Evolutionary conservation across 2,113 vertebrate genomes (phyloP), one percentile per base, ranked within the genome.

Genomic region (Phocoena sinus): DNA sequence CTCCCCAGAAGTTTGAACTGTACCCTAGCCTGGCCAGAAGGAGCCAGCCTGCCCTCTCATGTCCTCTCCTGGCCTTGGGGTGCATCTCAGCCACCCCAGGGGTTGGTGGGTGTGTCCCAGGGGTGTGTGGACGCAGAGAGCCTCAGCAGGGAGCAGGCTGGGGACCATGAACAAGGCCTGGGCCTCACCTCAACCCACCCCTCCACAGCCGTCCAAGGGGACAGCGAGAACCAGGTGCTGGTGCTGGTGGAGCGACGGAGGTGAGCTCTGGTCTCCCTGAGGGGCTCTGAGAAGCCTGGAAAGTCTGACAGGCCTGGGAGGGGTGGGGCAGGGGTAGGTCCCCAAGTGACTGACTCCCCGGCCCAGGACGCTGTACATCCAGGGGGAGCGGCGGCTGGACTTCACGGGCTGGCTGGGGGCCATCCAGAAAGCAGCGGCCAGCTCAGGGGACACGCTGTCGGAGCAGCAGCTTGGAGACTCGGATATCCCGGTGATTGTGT

Each of bases 201-300:
- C 31, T 97, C 93, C 91, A 82, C 98, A 99, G 99, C 99, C 11
- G 98, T 99, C 79, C 99, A 99, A 67, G 99, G 99, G 56, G 99
- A 99, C 85, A 99, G 98, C 1, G 99, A 99, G 41, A 99, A 99
- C 80, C 99, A 99, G 84, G 99, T 99, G 91, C 98, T 99, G 97
- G 99, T 99, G 98, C 98, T 99, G 97, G 99, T 99, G 97, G 99
- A 99, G 98, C 99, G 98, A 71, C 99, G 99, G 70, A 99, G 99
- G 99, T 99, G 97, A 98, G 97, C 60, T 4, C 3, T 11, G 14
- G 81, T 38, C 38, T 81, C 53, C 79, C 12, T 5, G 8, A 81
- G 79, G 68, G 53, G 8, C 23, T 33, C 36, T 21, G 79, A n/a
- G 80, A 67, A 76, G 81, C 41, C 74, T 31, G 47, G 58, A 23